Evolutionary conservation across 2,113 vertebrate species (phyloP).

Genomic region (Numenius arquata): DNA sequence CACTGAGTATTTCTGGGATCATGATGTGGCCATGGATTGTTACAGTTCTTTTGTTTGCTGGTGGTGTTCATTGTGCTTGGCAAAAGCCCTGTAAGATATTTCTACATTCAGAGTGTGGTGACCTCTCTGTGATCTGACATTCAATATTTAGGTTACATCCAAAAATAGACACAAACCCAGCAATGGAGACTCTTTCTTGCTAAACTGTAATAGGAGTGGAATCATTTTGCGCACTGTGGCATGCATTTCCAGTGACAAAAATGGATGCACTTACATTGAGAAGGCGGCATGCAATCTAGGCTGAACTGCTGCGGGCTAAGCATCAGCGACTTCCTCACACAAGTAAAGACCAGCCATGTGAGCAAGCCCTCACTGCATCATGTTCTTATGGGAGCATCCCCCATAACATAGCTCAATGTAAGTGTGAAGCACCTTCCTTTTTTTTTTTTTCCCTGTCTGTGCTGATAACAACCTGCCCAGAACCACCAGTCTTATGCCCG

Average conservation of each 20-base stretch:
- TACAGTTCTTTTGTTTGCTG: neutral
- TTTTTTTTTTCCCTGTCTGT: neutral
- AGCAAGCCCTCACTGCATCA: neutral
- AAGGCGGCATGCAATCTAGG: neutral
- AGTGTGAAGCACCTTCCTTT: neutral
- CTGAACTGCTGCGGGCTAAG: neutral
- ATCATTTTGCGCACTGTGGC: neutral
- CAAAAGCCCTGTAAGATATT: neutral
- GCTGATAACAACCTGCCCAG: neutral
- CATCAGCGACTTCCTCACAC: neutral
- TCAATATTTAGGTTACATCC: slow-evolving; percentile 25
- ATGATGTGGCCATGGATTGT: neutral
- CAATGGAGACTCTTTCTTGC: neutral
- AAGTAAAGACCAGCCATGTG: neutral
- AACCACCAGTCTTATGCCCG: neutral
- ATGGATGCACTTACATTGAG: neutral
- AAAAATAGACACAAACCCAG: neutral
- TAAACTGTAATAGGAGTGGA: neutral
- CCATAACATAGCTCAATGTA: neutral
- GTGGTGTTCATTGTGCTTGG: neutral
- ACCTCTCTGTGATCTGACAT: neutral
- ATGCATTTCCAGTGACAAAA: neutral
- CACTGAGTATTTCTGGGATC: neutral
- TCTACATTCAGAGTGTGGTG: neutral
- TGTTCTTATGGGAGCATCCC: neutral